Evolutionary conservation across 2,888 invertebrate species (phyloP).

Genomic region (Candidula unifasciata): DNA sequence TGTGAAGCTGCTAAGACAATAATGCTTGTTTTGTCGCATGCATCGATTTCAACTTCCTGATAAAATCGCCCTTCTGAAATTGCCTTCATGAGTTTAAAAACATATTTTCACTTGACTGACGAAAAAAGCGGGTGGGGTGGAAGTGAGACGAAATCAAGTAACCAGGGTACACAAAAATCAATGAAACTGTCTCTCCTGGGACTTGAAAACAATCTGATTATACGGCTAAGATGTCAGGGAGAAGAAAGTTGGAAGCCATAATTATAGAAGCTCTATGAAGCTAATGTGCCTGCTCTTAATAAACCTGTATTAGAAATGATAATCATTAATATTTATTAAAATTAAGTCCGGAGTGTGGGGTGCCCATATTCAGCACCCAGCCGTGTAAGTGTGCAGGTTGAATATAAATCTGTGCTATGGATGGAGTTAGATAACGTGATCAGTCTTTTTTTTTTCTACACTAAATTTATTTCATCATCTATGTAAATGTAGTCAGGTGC

Average conservation of each 20-base stretch:
- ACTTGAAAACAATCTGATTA: conserved; percentile 49
- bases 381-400: not conserved
- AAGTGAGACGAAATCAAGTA: conserved; percentile 4
- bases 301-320: conserved; percentile 25
- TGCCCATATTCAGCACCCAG: not conserved
- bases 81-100: not conserved
- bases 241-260: conserved; percentile 38
- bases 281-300: conserved; percentile 20
- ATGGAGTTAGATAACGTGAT: not conserved
- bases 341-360: conserved; percentile 21
- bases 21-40: too few species aligned
- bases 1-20: too few species aligned
- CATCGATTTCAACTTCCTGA: not conserved
- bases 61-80: not conserved
- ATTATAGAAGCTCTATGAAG: conserved; percentile 24
- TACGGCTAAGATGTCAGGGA: conserved; percentile 42
- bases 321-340: conserved; percentile 24
- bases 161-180: conserved; percentile 38
- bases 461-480: too few species aligned
- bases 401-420: not conserved
- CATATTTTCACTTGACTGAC: not conserved
- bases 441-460: too few species aligned
- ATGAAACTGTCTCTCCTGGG: conserved; percentile 41
- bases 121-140: not conserved
- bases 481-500: too few species aligned